phyloP scores from a whole-genome alignment of 2,113 vertebrate genomes.

The Vombatus ursinus region DNA sequence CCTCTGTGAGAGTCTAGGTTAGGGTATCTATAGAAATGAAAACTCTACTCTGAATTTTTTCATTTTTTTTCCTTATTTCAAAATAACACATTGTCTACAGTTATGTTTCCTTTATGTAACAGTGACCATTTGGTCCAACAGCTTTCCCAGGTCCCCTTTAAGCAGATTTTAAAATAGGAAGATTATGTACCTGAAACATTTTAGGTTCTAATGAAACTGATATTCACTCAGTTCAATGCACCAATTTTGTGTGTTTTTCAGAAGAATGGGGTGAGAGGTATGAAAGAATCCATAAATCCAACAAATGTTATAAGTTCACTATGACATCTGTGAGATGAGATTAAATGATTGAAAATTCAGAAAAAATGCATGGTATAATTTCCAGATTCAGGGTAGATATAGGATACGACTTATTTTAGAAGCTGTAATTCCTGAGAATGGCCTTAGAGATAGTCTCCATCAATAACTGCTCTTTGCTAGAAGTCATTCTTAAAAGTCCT shows the following conservation, averaged over 20 bases:
- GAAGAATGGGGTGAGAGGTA: not conserved
- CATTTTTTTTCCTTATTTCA: not conserved
- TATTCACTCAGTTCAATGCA: not conserved
- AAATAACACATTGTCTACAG: not conserved
- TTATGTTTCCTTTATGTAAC: not conserved
- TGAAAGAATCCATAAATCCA: not conserved
- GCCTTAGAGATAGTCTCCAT: conserved; percentile 33
- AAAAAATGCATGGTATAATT: not conserved
- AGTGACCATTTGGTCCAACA: not conserved
- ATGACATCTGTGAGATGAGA: not conserved
- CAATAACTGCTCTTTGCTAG: conserved; percentile 59
- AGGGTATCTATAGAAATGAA: not conserved
- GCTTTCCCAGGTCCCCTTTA: not conserved
- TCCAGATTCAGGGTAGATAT: conserved; percentile 8
- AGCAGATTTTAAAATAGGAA: not conserved
- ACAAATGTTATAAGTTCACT: not conserved
- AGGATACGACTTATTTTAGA: conserved; percentile 19
- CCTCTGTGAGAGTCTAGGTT: not conserved
- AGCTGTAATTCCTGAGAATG: conserved; percentile 16
- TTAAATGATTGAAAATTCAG: conserved; percentile 21
- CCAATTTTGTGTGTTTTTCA: not conserved
- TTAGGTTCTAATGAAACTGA: not conserved
- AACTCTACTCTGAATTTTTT: not conserved
- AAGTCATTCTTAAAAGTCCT: conserved; percentile 26
- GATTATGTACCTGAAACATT: not conserved